Evolutionary conservation across 2,888 invertebrate genomes (phyloP).

Genomic region (Cylindroiulus punctatus): DNA sequence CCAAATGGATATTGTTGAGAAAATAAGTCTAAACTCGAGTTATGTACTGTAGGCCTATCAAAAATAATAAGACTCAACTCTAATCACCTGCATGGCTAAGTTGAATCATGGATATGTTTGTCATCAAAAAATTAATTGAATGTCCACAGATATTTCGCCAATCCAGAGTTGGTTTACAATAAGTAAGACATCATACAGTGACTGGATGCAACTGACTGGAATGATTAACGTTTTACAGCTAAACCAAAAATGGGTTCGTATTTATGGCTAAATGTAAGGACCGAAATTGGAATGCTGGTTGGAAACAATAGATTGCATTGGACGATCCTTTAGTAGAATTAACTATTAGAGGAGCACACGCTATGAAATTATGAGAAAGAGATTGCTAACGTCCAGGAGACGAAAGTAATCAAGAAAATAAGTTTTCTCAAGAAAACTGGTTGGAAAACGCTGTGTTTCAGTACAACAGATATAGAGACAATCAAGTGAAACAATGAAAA

Average conservation of each 20-base stretch:
- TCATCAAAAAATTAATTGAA: background rate
- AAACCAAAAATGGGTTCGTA: constrained; percentile 12
- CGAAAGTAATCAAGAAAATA: background rate
- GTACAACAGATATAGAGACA: no score
- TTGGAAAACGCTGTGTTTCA: background rate
- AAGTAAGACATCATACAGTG: background rate
- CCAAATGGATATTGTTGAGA: no score
- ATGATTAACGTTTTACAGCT: constrained; percentile 11
- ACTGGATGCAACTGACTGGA: background rate
- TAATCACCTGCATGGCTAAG: background rate
- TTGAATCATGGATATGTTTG: no score
- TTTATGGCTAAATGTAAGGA: background rate
- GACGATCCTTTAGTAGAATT: background rate
- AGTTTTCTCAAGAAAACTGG: background rate
- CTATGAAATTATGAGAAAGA: no score
- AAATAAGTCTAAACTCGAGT: no score
- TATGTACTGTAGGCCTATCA: background rate
- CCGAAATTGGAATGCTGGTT: constrained; percentile 23
- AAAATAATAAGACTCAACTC: background rate
- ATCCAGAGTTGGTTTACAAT: background rate
- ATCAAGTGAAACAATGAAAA: no score
- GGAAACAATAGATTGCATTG: no score
- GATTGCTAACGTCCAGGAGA: no score
- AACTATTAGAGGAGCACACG: background rate
- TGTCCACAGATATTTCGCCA: no score